Evolutionary conservation across 37 sponge, comb jelly and placozoan species (phyloP).

Genomic region (Ephydatia muelleri): DNA sequence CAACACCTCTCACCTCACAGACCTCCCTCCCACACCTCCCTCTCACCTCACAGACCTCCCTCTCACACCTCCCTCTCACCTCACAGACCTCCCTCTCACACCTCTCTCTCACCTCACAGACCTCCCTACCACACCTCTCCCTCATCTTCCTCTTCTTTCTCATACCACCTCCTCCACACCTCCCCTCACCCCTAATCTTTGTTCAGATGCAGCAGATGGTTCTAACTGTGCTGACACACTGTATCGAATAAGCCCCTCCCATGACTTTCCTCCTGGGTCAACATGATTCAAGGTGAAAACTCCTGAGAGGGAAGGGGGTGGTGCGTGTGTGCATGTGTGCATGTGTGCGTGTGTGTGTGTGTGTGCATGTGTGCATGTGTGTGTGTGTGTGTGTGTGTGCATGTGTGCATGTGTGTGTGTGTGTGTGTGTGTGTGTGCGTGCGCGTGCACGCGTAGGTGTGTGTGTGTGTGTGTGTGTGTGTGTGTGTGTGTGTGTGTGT

Average conservation of each 20-base stretch:
- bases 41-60: too few species aligned
- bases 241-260: slow-evolving; percentile 51
- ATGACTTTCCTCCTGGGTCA: slow-evolving; percentile 17
- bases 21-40: too few species aligned
- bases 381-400: neutral
- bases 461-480: too few species aligned
- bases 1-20: too few species aligned
- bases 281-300: slow-evolving; percentile 24
- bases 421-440: slow-evolving; percentile 12
- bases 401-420: slow-evolving; percentile 1
- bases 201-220: neutral
- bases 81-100: too few species aligned
- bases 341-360: slow-evolving; percentile 5
- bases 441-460: neutral
- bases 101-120: too few species aligned
- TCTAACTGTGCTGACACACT: slow-evolving; percentile 39
- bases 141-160: too few species aligned
- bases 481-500: neutral
- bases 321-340: neutral
- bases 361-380: neutral
- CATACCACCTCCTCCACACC: neutral
- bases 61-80: too few species aligned
- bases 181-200: slow-evolving; percentile 12
- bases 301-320: slow-evolving; percentile 11
- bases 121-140: too few species aligned